Evolutionary conservation across 2,888 invertebrate genomes (phyloP).

Genomic region (Flexamia atlantica): DNA sequence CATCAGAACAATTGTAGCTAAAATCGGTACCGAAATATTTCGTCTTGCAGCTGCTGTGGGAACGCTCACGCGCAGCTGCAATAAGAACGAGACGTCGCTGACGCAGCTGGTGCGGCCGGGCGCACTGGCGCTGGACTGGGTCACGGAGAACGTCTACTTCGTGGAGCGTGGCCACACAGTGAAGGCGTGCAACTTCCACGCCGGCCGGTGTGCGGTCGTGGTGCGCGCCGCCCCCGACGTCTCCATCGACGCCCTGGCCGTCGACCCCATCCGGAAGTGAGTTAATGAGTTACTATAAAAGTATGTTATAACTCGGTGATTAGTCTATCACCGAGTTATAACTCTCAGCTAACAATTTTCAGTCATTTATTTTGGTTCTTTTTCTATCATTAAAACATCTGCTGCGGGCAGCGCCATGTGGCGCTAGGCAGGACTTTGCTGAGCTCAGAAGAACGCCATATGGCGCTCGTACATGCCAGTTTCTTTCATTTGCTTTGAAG

Average conservation of each 20-base stretch:
- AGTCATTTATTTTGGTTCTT: no score
- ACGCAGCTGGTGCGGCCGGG: conserved; percentile 73
- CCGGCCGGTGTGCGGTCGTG: conserved; percentile 78
- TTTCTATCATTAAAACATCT: no score
- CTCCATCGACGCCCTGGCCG: conserved; percentile 78
- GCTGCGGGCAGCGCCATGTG: no score
- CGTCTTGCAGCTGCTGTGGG: conserved; percentile 66
- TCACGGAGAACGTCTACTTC: conserved; percentile 84
- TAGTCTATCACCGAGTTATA: no score
- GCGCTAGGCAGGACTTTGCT: no score
- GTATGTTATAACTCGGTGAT: no score
- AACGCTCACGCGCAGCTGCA: conserved; percentile 71
- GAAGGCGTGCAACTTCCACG: conserved; percentile 77
- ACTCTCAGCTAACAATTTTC: no score
- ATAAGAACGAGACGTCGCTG: conserved; percentile 50
- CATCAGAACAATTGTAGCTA: no score
- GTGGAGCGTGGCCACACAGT: conserved; percentile 74
- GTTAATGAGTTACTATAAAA: no score
- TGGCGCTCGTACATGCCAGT: no score
- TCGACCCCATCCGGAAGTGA: conserved; percentile 78
- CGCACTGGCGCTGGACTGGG: conserved; percentile 85
- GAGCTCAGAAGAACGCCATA: no score
- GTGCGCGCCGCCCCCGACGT: conserved; percentile 76
- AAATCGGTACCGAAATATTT: background rate
- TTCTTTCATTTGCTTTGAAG: no score